Percentiles rank a stretch among this genome's conserved stretches.
Conservation (phyloP, 2,888 invertebrate species). For the Diplazon laetatorius region DNA sequence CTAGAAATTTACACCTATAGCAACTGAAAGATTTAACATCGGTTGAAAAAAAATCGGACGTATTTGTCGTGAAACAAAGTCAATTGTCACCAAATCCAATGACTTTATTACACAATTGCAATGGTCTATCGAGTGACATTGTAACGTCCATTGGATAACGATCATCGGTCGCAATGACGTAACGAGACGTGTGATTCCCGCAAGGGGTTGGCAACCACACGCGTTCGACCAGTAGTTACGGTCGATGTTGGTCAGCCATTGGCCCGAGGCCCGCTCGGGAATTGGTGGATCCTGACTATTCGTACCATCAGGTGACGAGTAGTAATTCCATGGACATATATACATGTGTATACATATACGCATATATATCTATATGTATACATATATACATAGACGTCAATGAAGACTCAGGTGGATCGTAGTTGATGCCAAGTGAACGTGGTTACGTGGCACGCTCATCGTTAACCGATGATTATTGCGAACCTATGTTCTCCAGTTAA, state of each 20-base stretch:
- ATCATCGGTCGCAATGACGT: conserved; percentile 30
- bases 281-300: conserved; percentile 40
- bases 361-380: neutral
- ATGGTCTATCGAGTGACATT: conserved; percentile 8
- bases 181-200: conserved; percentile 49
- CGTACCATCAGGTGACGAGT: conserved; percentile 9
- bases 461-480: conserved; percentile 44
- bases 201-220: conserved; percentile 25
- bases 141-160: conserved; percentile 43
- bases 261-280: conserved; percentile 36
- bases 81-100: neutral
- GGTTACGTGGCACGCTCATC: neutral
- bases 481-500: neutral
- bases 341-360: neutral
- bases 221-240: conserved; percentile 48
- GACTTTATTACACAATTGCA: neutral
- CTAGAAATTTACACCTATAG: no score
- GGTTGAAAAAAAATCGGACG: no score
- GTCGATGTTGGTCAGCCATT: conserved; percentile 54
- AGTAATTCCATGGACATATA: neutral
- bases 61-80: no score
- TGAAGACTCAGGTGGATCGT: conserved; percentile 4
- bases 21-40: no score
- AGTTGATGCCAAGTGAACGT: conserved; percentile 8
- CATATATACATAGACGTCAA: neutral